These are phyloP conservation scores for Lithophane socia DNA, from an alignment of 2,888 invertebrate species.

Conservation along the genomic window DNA sequence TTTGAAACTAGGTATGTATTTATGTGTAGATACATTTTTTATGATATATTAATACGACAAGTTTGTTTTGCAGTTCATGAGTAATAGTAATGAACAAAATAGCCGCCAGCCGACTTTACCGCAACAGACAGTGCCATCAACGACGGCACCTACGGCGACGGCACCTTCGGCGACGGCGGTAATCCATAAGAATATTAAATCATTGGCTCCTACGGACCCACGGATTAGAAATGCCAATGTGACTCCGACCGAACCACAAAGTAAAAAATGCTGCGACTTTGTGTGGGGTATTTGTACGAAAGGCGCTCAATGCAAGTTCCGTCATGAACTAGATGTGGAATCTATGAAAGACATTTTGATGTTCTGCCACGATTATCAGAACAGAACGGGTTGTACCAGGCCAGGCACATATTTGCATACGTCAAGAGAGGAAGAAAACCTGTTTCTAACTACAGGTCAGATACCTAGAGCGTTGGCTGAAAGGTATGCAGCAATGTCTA, in stretches of 20 bases:
- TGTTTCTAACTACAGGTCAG: slow-evolving; percentile 76
- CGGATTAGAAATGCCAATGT: slow-evolving; percentile 56
- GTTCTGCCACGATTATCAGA: slow-evolving; percentile 86
- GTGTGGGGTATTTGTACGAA: slow-evolving; percentile 84
- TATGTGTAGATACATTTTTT: background rate
- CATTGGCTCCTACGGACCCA: slow-evolving; percentile 67
- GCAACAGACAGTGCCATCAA: slow-evolving; percentile 70
- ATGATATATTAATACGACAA: background rate
- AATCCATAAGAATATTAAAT: background rate
- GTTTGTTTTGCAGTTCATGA: slow-evolving; percentile 56
- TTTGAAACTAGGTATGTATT: background rate
- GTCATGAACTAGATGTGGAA: slow-evolving; percentile 79
- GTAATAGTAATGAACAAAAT: slow-evolving; percentile 71
- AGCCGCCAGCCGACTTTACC: slow-evolving; percentile 78
- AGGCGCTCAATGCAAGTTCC: slow-evolving; percentile 77
- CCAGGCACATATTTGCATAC: slow-evolving; percentile 82
- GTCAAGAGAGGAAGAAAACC: slow-evolving; percentile 79
- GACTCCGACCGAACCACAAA: slow-evolving; percentile 48
- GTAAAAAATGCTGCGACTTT: slow-evolving; percentile 78
- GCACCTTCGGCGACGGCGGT: slow-evolving; percentile 26
- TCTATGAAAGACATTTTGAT: slow-evolving; percentile 81
- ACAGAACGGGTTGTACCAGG: slow-evolving; percentile 78
- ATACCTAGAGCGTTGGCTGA: slow-evolving; percentile 80
- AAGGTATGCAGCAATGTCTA: slow-evolving; percentile 76
- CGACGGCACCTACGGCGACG: slow-evolving; percentile 43